Percentiles rank a stretch among this genome's conserved stretches.
phyloP scores from a whole-genome alignment of 2,797 vertebrate genomes.

The Pangasius larnaudii region DNA sequence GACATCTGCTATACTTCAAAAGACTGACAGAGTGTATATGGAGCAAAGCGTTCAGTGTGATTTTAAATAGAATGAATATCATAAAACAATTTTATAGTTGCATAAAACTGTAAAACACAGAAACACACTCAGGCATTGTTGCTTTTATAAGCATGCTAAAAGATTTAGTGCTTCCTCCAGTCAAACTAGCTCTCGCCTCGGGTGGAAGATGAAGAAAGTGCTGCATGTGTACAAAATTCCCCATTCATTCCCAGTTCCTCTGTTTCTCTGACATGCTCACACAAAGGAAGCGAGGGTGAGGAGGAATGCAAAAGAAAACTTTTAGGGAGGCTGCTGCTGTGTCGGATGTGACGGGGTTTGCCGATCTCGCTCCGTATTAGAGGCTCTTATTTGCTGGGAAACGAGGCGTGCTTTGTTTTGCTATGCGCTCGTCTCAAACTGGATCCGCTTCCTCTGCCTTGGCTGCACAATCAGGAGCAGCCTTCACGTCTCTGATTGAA shows the following conservation, averaged over 20 bases:
- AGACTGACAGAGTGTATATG: background rate
- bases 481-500: slow-evolving; percentile 69
- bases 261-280: slow-evolving; percentile 31
- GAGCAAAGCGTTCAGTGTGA: background rate
- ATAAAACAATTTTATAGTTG: slow-evolving; percentile 26
- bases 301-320: slow-evolving; percentile 49
- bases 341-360: slow-evolving; percentile 58
- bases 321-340: slow-evolving; percentile 44
- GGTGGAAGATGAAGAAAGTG: slow-evolving; percentile 40
- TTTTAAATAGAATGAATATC: background rate
- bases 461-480: slow-evolving; percentile 65
- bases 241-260: slow-evolving; percentile 34
- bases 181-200: slow-evolving; percentile 30
- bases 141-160: slow-evolving; percentile 43
- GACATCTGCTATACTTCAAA: background rate
- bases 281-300: slow-evolving; percentile 25
- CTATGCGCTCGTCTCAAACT: slow-evolving; percentile 62
- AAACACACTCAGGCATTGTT: slow-evolving; percentile 26
- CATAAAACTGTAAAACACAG: slow-evolving; percentile 23
- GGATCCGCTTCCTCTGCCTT: slow-evolving; percentile 47
- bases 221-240: slow-evolving; percentile 40
- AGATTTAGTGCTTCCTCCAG: slow-evolving; percentile 17
- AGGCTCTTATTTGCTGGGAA: slow-evolving; percentile 63
- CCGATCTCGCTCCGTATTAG: slow-evolving; percentile 61
- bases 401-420: slow-evolving; percentile 69